phyloP scores from a whole-genome alignment of 2,797 vertebrate species.

The Phrynocephalus forsythii region DNA sequence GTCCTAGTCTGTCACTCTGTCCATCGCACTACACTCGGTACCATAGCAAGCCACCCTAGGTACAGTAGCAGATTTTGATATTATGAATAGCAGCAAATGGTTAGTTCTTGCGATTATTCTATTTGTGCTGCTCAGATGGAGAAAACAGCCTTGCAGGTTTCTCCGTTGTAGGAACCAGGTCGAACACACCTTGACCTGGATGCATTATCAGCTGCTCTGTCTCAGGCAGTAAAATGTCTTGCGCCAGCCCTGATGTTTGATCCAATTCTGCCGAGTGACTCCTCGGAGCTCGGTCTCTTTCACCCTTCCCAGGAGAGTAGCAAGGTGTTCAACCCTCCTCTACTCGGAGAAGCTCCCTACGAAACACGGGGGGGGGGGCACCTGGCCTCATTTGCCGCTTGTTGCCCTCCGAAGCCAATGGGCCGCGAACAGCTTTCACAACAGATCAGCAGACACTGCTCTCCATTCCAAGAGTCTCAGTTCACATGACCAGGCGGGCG shows the following conservation, averaged over 20 bases:
- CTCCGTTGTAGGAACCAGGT: neutral
- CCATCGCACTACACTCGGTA: too few relatives aligned
- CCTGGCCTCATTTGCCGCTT: too few relatives aligned
- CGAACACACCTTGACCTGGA: neutral
- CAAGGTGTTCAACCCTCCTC: neutral
- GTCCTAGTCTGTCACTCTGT: too few relatives aligned
- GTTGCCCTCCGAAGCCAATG: too few relatives aligned
- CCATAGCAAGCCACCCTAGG: neutral
- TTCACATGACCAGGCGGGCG: neutral
- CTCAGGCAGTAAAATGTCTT: neutral
- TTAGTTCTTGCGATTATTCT: neutral
- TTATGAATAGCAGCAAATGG: neutral
- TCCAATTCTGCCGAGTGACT: neutral
- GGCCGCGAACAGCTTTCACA: neutral
- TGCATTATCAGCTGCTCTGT: neutral
- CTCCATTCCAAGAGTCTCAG: neutral
- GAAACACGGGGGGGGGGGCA: neutral
- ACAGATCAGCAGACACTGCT: neutral
- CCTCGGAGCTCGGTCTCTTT: neutral
- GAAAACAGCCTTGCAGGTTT: neutral
- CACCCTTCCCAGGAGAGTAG: neutral
- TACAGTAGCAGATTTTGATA: neutral
- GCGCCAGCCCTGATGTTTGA: neutral
- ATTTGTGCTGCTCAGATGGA: neutral
- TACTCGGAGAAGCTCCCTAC: neutral